Evolutionary conservation across 1,140 invertebrate genomes (phyloP), one percentile per base, ranked within the genome.

Genomic region (Himalopsyche phryganea): DNA sequence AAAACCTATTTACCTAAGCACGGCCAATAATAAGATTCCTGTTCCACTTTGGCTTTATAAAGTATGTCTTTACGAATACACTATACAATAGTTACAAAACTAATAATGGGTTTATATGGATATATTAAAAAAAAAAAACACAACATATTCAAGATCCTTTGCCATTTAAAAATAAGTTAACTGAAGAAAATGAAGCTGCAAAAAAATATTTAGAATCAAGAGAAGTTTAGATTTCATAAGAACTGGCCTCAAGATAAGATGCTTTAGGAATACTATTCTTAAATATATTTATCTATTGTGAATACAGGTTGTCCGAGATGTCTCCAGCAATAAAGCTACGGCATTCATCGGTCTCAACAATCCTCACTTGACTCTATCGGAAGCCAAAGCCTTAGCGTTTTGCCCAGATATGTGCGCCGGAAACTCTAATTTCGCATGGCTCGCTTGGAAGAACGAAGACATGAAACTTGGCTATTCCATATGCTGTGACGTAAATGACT

Each of bases 261-360:
- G n/a, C n/a, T n/a, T n/a, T n/a, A n/a, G n/a, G n/a, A n/a, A n/a
- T n/a, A n/a, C n/a, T n/a, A n/a, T n/a, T n/a, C n/a, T n/a, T n/a
- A n/a, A n/a, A n/a, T n/a, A n/a, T n/a, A n/a, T n/a, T n/a, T n/a
- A n/a, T n/a, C n/a, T n/a, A n/a, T 28, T 9, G 9, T 28, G 23
- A 5, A 3, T 9, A 28, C 13, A 87, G 76, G 70, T 86, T 6
- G 71, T 83, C 1, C 80, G 85, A 60, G 76, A 86, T 58, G 71
- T 74, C 9, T 51, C 63, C 5, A 71, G 66, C 1, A 74, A 76
- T 41, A 65, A 69, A 1, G 84, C 80, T 1, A 79, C 81, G 1
- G 85, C 80, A 2, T 80, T 86, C 55, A 66, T 87, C 1, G 80
- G 81, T 18, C 72, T 85, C 13, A 87, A 87, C 67, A 85, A 88